These are phyloP conservation scores for Selene dorsalis DNA, from an alignment of 2,797 vertebrate species.

Conservation along the genomic window DNA sequence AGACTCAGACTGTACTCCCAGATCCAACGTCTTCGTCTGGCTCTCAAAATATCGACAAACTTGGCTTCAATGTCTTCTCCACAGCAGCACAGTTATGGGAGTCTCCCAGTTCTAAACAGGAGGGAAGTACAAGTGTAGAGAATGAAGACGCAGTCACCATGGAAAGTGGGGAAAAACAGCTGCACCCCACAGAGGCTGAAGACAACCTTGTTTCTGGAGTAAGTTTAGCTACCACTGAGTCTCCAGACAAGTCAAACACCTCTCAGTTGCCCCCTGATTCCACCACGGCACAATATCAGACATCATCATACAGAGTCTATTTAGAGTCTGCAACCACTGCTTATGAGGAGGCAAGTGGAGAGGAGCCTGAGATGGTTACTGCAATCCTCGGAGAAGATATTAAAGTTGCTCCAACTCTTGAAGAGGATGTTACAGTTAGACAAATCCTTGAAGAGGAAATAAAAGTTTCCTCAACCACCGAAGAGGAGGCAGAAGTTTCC, in stretches of 20 bases:
- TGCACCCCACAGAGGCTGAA: slow-evolving; percentile 34
- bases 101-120: slow-evolving; percentile 57
- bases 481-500: not conserved
- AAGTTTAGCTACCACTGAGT: slow-evolving; percentile 45
- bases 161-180: slow-evolving; percentile 60
- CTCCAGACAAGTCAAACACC: slow-evolving; percentile 41
- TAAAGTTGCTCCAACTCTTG: slow-evolving; percentile 5
- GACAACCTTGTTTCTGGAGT: slow-evolving; percentile 35
- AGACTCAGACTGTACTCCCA: slow-evolving; percentile 32
- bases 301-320: slow-evolving; percentile 49
- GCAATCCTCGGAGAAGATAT: slow-evolving; percentile 24
- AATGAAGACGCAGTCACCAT: slow-evolving; percentile 49
- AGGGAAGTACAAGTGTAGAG: slow-evolving; percentile 75
- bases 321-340: slow-evolving; percentile 45
- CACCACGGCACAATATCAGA: slow-evolving; percentile 31
- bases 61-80: slow-evolving; percentile 41
- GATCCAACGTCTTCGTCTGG: slow-evolving; percentile 28
- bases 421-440: slow-evolving; percentile 7
- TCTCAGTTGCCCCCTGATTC: slow-evolving; percentile 43
- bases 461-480: not conserved
- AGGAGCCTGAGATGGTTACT: slow-evolving; percentile 51
- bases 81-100: slow-evolving; percentile 56
- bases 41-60: slow-evolving; percentile 28
- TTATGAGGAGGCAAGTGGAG: slow-evolving; percentile 74
- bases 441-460: not conserved